Evolutionary conservation across 1,140 invertebrate species (phyloP).

Genomic region (Linepithema humile): DNA sequence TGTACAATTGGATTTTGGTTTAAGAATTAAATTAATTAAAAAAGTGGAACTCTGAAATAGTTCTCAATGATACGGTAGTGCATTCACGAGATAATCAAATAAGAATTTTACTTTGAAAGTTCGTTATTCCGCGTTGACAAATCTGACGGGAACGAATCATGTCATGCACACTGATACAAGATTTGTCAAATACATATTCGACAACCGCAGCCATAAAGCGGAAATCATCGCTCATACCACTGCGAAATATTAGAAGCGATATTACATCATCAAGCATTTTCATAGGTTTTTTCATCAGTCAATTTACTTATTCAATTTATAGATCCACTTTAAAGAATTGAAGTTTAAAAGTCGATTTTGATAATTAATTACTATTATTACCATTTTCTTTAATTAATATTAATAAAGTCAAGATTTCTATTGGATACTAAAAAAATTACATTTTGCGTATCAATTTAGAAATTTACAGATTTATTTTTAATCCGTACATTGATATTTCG

Average conservation of each 20-base stretch:
- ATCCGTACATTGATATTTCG: too few relatives aligned
- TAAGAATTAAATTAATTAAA: not conserved
- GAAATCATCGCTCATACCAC: not conserved
- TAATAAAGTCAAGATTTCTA: not conserved
- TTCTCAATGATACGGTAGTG: not conserved
- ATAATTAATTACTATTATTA: not conserved
- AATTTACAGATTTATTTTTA: too few relatives aligned
- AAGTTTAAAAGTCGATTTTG: not conserved
- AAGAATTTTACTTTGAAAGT: conserved; percentile 25
- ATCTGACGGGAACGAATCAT: conserved; percentile 5
- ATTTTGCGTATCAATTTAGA: not conserved
- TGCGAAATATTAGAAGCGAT: conserved; percentile 11
- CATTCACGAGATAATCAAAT: not conserved
- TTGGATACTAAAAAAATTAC: not conserved
- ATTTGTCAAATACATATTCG: conserved; percentile 36
- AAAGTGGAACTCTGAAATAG: not conserved
- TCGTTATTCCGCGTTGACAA: conserved; percentile 34
- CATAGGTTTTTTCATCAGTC: not conserved
- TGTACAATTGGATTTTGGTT: not conserved
- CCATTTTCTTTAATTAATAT: not conserved
- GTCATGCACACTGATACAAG: conserved; percentile 15
- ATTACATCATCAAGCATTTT: not conserved
- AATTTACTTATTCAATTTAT: not conserved
- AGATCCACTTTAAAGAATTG: not conserved
- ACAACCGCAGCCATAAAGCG: conserved; percentile 5